Conservation (phyloP, 2,888 invertebrate species). For the Sarcophaga caerulescens region DNA sequence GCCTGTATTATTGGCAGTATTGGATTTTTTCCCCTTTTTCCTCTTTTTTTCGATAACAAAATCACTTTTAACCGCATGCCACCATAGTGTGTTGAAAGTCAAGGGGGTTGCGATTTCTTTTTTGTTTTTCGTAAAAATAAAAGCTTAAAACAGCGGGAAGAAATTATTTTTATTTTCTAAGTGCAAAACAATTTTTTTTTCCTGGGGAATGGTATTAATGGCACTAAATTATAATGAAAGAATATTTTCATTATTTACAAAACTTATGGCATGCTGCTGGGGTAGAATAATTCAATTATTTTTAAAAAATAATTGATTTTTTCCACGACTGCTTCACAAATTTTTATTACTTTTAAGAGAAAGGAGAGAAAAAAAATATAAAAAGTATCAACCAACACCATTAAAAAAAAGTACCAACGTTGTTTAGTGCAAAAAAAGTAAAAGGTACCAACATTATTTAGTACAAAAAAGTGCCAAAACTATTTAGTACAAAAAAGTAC, state of each 20-base stretch:
- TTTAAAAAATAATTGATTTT: neutral
- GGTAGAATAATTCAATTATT: neutral
- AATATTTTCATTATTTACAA: no score
- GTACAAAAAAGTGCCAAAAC: no score
- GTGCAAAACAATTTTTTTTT: neutral
- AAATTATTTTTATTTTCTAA: constrained; percentile 9
- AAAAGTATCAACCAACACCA: no score
- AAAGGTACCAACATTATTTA: no score
- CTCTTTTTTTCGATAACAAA: constrained; percentile 27
- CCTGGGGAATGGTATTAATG: neutral
- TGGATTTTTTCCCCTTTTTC: constrained; percentile 1
- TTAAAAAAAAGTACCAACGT: no score
- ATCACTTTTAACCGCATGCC: neutral
- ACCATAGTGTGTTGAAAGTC: constrained; percentile 21
- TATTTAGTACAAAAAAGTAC: no score
- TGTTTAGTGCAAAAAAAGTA: no score
- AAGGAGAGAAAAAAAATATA: no score
- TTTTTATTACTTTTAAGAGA: no score
- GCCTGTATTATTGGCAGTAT: constrained; percentile 55
- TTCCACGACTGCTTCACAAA: neutral
- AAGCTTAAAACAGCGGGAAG: constrained; percentile 42
- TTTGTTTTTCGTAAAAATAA: neutral
- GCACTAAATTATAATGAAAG: neutral
- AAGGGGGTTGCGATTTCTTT: neutral
- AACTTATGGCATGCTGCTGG: neutral